Evolutionary conservation across 30 jellyfish, hydroid and myxozoan genomes (phyloP), one percentile per base, ranked within the genome.

Genomic region (Aurelia aurita complex sp. Pacific): DNA sequence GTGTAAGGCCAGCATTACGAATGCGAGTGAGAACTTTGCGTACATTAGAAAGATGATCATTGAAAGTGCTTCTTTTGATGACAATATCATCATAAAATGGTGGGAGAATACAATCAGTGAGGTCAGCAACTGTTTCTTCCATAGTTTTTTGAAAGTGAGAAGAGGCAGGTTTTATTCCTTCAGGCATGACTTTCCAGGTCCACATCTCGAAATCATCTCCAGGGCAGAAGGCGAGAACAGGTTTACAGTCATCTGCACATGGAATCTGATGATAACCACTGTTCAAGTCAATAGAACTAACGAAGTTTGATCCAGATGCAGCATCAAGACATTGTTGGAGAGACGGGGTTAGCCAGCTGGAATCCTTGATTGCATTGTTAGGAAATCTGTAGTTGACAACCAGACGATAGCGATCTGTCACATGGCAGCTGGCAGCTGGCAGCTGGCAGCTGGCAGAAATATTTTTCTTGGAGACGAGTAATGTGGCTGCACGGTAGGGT

Each of bases 341-440:
- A 15, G 89, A 79, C 2, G 89, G 89, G 16, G 80, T 67, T 23
- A 69, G 89, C 81, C 89, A 79, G 18, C 89, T 69, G 33, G 89
- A 79, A 29, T 77, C 79, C 62, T 60, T 57, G 79, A 77, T 77
- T 2, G 32, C 87, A 77, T 77, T 57, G 60, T 77, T 77, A 53
- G 29, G 62, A 50, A 77, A 77, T 14, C 87, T 79, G 62, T 77
- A 57, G 32, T 77, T 64, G 46, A 77, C 87, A 77, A 77, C 87
- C 8, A 77, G 66, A 3, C 87, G 62, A 59, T 77, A 77, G 36
- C 64, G 62, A 43, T 77, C 87, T 36, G 79, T 77, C 16, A 77
- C 17, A 80, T 77, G 87, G 62, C 66, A 29, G 76, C 87, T 77
- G 62, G 29, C 19, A 50, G 80, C 87, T 77, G 62, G 29, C 19